Base-by-base conservation (phyloP, 2,888 invertebrate species). In the Noctua comes region DNA sequence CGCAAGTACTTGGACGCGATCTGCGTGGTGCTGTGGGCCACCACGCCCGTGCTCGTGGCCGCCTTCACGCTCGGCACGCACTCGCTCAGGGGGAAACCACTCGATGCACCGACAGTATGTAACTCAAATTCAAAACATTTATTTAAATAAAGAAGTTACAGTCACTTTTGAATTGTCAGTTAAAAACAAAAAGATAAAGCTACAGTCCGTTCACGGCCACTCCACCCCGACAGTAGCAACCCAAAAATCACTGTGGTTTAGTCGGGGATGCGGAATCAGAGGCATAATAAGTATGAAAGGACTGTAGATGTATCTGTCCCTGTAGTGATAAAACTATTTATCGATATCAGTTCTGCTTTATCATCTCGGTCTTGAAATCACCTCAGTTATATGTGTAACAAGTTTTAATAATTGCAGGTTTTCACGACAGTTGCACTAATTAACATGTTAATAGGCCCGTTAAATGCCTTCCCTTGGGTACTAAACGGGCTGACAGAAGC, bases 391-490 rank as follows among this genome's bases (percentile, higher is more conserved):
- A 59, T 18, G 40, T 36, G 21, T 21, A 64, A 69, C 11, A 59
- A 16, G 21, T 24, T n/a, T n/a, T 62, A 36, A 40, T 73, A 40
- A 73, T 91, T 91, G 1, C 91, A 97, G 96, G 97, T 99, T 1
- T 99, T 99, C 91, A 99, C 99, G 0, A 98, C 98, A 86, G 98
- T 99, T 87, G 99, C 99, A 0, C 96, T 99, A 76, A 97, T 99
- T 81, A 99, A 99, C 93, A 99, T 99, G 98, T 97, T 99, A 80
- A 99, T 99, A 89, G 98, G 98, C 74, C 99, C 99, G 0, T 94
- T 99, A 79, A 99, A 99, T 95, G 99, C 99, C 0, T 99, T 99
- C 94, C 99, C 99, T 0, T 99, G 99, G 99, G 99, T 99, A 6
- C 96, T 99, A 36, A 99, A 99, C 94, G 99, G 99, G 0, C 96